Percentiles rank a stretch among this genome's conserved stretches.
Conservation (phyloP, 2,113 vertebrate genomes). For the Cnemophilus loriae region DNA sequence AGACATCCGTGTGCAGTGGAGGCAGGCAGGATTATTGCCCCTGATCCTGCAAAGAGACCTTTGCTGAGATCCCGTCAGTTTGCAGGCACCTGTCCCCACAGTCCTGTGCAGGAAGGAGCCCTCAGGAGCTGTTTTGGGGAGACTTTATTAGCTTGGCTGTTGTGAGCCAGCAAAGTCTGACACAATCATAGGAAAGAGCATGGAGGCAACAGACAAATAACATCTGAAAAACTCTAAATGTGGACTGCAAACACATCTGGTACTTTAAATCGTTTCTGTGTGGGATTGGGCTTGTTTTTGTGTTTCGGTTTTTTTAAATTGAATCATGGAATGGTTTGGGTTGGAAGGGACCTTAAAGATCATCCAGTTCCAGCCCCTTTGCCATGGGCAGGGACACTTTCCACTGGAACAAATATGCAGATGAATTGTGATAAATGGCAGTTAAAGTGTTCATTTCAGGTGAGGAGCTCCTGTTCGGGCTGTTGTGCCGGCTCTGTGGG, state of each 20-base stretch:
- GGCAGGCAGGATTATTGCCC: background rate
- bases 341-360: background rate
- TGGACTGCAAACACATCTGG: background rate
- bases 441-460: accelerated
- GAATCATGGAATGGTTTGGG: background rate
- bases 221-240: background rate
- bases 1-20: background rate
- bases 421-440: background rate
- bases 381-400: background rate
- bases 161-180: background rate
- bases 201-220: background rate
- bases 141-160: background rate
- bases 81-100: background rate
- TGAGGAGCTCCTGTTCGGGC: background rate
- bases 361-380: background rate
- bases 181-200: background rate
- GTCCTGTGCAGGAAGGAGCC: background rate
- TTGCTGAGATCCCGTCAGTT: background rate
- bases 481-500: background rate
- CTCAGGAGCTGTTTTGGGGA: background rate
- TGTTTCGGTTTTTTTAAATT: background rate
- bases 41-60: background rate
- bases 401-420: background rate
- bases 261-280: background rate
- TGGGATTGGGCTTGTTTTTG: no score